These are phyloP conservation scores for Amiota minor DNA, from an alignment of 2,888 invertebrate species.

Conservation along the genomic window DNA sequence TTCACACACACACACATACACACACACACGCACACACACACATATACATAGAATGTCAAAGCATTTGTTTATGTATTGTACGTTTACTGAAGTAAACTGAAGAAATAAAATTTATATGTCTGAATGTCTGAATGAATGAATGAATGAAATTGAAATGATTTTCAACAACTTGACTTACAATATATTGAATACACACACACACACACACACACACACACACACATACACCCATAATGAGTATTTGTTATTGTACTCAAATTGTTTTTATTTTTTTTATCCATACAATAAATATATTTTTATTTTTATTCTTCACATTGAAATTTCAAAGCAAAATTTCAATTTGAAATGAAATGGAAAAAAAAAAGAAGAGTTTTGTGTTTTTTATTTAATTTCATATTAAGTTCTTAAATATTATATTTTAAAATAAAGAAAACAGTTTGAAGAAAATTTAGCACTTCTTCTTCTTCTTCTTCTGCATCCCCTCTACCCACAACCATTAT, in stretches of 20 bases:
- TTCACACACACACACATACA: not conserved
- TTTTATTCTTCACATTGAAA: not conserved
- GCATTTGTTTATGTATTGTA: too few relatives aligned
- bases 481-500: too few relatives aligned
- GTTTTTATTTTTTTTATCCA: constrained; percentile 49
- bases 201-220: constrained; percentile 34
- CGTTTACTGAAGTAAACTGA: too few relatives aligned
- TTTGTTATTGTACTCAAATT: constrained; percentile 41
- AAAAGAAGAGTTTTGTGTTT: not conserved
- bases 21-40: constrained; percentile 20
- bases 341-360: not conserved
- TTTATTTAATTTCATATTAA: not conserved
- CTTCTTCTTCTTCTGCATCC: too few relatives aligned
- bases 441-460: too few relatives aligned
- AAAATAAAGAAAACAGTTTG: too few relatives aligned
- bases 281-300: not conserved
- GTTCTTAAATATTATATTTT: too few relatives aligned
- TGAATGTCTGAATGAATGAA: too few relatives aligned
- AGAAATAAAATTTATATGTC: too few relatives aligned
- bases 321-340: not conserved
- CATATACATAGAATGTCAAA: too few relatives aligned
- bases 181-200: constrained; percentile 26
- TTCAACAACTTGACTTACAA: too few relatives aligned
- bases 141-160: too few relatives aligned
- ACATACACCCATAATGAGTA: constrained; percentile 25